These are phyloP conservation scores for Epirrita christyi DNA, from an alignment of 2,888 invertebrate genomes.

Conservation along the genomic window DNA sequence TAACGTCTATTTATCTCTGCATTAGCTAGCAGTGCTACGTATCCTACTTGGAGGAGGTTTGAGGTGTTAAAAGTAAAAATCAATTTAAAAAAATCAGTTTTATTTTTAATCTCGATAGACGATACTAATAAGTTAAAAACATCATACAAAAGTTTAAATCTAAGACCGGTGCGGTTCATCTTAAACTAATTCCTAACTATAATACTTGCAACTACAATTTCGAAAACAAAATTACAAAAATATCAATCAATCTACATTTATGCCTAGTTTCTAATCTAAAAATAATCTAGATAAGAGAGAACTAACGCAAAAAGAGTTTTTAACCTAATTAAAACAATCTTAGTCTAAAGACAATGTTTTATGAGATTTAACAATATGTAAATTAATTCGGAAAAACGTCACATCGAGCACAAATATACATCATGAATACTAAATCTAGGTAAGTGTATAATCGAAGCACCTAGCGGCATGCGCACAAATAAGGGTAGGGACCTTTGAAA, in stretches of 20 bases:
- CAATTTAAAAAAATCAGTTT: slow-evolving; percentile 62
- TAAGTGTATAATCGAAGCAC: slow-evolving; percentile 10
- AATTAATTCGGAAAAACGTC: slow-evolving; percentile 1
- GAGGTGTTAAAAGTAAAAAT: slow-evolving; percentile 24
- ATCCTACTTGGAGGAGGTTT: no score
- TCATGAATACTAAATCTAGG: slow-evolving; percentile 5
- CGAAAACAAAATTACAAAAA: slow-evolving; percentile 60
- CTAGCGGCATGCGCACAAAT: slow-evolving; percentile 2
- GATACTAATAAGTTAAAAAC: slow-evolving; percentile 60
- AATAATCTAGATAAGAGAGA: slow-evolving; percentile 2
- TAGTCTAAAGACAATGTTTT: no score
- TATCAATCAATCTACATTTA: slow-evolving; percentile 45
- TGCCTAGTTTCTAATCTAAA: slow-evolving; percentile 5
- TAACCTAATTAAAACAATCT: no score
- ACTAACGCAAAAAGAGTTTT: slow-evolving; percentile 5
- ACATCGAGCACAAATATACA: slow-evolving; percentile 1
- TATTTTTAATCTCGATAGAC: slow-evolving; percentile 63
- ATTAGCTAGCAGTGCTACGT: no score
- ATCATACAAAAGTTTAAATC: slow-evolving; percentile 73
- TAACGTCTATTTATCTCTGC: no score
- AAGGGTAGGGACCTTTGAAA: background rate
- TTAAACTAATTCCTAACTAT: slow-evolving; percentile 52
- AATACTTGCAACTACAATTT: slow-evolving; percentile 63
- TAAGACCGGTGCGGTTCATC: slow-evolving; percentile 44
- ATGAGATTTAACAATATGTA: background rate